Evolutionary conservation across 37 sponge, comb jelly and placozoan species (phyloP).

Genomic region (Hexactinellida sp.): DNA sequence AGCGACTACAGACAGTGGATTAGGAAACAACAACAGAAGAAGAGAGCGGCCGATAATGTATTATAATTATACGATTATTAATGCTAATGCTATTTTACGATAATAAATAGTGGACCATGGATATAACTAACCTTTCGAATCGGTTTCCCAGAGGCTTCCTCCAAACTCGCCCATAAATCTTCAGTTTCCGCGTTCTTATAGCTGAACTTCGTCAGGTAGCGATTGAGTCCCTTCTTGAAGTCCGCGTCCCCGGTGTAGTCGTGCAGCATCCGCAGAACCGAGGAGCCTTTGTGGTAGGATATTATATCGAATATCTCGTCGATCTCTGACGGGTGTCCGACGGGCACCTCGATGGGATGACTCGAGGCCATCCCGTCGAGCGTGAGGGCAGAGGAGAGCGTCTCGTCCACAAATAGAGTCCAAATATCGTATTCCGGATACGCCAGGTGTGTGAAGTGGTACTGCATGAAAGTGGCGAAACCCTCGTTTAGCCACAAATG

Average conservation of each 20-base stretch:
- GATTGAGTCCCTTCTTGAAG: conserved; percentile 66
- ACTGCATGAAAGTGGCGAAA: conserved; percentile 93
- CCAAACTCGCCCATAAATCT: conserved; percentile 59
- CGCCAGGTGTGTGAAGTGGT: conserved; percentile 68
- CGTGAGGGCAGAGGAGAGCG: conserved; percentile 47
- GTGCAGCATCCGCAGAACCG: conserved; percentile 75
- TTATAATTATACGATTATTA: background rate
- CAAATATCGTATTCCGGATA: conserved; percentile 83
- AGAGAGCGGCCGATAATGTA: conserved; percentile 7
- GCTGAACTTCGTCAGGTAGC: conserved; percentile 46
- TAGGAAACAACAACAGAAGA: conserved; percentile 68
- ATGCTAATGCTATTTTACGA: background rate
- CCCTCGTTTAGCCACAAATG: conserved; percentile 97
- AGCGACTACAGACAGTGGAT: conserved; percentile 98
- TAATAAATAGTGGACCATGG: background rate
- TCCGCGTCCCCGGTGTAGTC: conserved; percentile 73
- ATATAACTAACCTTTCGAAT: conserved; percentile 47
- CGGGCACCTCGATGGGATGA: conserved; percentile 74
- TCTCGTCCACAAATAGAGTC: conserved; percentile 70
- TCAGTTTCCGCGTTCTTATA: conserved; percentile 70
- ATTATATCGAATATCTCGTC: conserved; percentile 97
- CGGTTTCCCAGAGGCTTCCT: conserved; percentile 44
- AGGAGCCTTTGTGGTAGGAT: conserved; percentile 86
- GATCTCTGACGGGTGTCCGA: conserved; percentile 77
- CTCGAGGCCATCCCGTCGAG: conserved; percentile 73